Evolutionary conservation across 2,888 invertebrate genomes (phyloP).

Genomic region (Chrysolina oricalcia): DNA sequence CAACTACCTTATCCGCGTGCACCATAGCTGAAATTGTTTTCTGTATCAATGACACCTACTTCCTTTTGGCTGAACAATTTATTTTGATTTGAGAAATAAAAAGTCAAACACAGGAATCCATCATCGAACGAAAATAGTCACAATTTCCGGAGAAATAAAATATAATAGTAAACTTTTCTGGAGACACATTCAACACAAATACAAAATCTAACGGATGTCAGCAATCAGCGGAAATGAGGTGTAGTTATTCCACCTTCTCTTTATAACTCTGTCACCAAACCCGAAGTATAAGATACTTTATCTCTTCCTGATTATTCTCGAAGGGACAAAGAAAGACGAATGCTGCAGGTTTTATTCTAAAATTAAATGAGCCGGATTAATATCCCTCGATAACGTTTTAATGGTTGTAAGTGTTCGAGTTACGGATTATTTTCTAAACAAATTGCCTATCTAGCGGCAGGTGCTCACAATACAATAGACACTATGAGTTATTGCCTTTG

Average conservation of each 20-base stretch:
- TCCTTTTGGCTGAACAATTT: neutral
- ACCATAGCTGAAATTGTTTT: neutral
- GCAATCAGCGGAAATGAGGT: conserved; percentile 48
- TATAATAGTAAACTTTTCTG: conserved; percentile 30
- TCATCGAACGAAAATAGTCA: conserved; percentile 45
- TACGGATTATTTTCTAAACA: conserved; percentile 34
- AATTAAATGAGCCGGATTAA: conserved; percentile 39
- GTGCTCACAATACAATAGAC: conserved; percentile 35
- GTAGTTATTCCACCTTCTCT: conserved; percentile 50
- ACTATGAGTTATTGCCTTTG: conserved; percentile 28
- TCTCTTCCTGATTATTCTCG: conserved; percentile 53
- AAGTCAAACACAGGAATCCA: conserved; percentile 38
- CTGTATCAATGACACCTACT: neutral
- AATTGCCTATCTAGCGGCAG: conserved; percentile 38
- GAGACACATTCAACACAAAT: conserved; percentile 34
- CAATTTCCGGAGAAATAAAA: conserved; percentile 44
- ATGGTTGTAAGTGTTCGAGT: conserved; percentile 28
- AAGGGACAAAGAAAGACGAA: conserved; percentile 33
- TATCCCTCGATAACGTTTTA: conserved; percentile 20
- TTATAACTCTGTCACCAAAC: conserved; percentile 57
- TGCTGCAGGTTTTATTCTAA: conserved; percentile 21
- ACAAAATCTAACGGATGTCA: conserved; percentile 45
- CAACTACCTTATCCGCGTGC: too few relatives aligned
- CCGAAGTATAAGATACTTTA: conserved; percentile 52
- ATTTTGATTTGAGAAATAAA: conserved; percentile 23